phyloP scores from a whole-genome alignment of 1,140 invertebrate species.

The Drosophila pandora region DNA sequence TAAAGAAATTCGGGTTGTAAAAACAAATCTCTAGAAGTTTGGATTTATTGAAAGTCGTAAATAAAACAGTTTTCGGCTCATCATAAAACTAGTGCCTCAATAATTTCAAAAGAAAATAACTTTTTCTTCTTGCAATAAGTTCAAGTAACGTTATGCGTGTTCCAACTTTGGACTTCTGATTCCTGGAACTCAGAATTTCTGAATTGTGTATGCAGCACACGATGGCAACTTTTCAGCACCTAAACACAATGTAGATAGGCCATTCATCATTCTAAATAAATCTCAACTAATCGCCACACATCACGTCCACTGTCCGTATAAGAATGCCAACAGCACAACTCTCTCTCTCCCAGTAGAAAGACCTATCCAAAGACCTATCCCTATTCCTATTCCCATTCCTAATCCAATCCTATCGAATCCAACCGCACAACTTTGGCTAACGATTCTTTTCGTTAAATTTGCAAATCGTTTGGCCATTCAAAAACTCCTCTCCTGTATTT shows the following conservation, averaged over 20 bases:
- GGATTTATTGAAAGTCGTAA: background rate
- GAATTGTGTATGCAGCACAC: constrained; percentile 31
- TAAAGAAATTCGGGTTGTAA: constrained; percentile 12
- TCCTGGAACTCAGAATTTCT: background rate
- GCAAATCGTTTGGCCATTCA: constrained; percentile 48
- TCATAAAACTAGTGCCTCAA: background rate
- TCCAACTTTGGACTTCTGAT: background rate
- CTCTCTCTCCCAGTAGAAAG: background rate
- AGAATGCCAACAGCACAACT: constrained; percentile 24
- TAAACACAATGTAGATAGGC: constrained; percentile 39
- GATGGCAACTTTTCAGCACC: constrained; percentile 35
- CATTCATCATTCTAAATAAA: constrained; percentile 46
- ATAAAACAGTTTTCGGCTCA: background rate
- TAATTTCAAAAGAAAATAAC: background rate
- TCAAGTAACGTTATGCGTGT: background rate
- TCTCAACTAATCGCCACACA: constrained; percentile 48
- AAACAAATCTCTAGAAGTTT: constrained; percentile 4
- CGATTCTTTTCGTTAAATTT: constrained; percentile 53
- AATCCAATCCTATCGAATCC: constrained; percentile 1
- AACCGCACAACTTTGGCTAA: constrained; percentile 39
- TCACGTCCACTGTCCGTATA: constrained; percentile 33
- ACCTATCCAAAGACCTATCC: background rate
- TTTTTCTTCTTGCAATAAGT: constrained; percentile 13
- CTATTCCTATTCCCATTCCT: background rate
- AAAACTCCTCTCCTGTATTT: constrained; percentile 30